These are phyloP conservation scores for Chamaetylas fuelleborni DNA, from an alignment of 2,113 vertebrate genomes.

Conservation along the genomic window DNA sequence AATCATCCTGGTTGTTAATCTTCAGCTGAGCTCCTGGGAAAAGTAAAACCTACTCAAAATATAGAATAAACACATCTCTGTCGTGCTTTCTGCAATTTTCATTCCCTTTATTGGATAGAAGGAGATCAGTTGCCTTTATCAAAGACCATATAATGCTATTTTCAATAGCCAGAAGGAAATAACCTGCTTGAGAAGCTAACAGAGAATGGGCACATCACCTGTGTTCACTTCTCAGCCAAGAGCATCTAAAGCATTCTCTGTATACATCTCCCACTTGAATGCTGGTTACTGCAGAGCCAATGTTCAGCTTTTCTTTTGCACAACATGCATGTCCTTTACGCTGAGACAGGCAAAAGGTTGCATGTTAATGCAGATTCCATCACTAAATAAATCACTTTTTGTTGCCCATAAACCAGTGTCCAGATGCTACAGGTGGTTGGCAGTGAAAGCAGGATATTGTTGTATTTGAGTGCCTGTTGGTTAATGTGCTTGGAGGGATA, in stretches of 20 bases:
- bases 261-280: not conserved
- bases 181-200: not conserved
- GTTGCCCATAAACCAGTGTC: not conserved
- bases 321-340: not conserved
- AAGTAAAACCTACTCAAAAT: not conserved
- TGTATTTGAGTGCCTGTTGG: not conserved
- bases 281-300: not conserved
- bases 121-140: not conserved
- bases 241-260: not conserved
- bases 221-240: not conserved
- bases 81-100: not conserved
- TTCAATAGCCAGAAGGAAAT: not conserved
- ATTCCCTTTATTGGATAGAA: not conserved
- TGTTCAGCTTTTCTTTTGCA: not conserved
- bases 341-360: not conserved
- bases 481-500: not conserved
- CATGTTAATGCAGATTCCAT: not conserved
- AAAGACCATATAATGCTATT: slow-evolving; percentile 2
- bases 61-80: not conserved
- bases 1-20: not conserved
- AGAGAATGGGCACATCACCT: not conserved
- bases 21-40: slow-evolving; percentile 5
- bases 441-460: not conserved
- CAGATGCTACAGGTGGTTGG: not conserved
- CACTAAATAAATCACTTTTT: not conserved